Percentiles rank a stretch among this genome's conserved stretches.
Conservation (phyloP, 2,888 invertebrate genomes). For the Melinaea marsaeus region DNA sequence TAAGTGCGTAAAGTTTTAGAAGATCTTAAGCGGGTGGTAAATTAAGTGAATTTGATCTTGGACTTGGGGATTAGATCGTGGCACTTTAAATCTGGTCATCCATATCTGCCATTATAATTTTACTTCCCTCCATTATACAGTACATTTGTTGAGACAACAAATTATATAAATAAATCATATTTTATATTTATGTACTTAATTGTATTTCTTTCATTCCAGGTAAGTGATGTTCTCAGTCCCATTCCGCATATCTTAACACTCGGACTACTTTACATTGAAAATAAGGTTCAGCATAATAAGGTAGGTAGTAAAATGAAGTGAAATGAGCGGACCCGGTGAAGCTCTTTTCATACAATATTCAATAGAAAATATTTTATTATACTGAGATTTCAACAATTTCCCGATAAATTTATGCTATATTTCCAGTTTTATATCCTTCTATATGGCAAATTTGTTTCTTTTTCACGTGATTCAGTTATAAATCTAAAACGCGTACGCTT, state of each 20-base stretch:
- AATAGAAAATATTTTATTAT: slow-evolving; percentile 76
- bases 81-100: slow-evolving; percentile 57
- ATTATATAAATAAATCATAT: slow-evolving; percentile 7
- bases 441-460: slow-evolving; percentile 73
- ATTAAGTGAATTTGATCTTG: slow-evolving; percentile 70
- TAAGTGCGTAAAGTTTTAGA: slow-evolving; percentile 76
- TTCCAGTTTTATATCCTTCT: slow-evolving; percentile 70
- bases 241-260: slow-evolving; percentile 16
- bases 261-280: slow-evolving; percentile 30
- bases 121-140: slow-evolving; percentile 10
- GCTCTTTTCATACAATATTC: slow-evolving; percentile 75
- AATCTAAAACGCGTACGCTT: slow-evolving; percentile 70
- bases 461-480: slow-evolving; percentile 73
- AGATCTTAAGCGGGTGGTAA: slow-evolving; percentile 58
- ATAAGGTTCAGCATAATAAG: slow-evolving; percentile 63
- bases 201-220: slow-evolving; percentile 50
- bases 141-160: slow-evolving; percentile 6
- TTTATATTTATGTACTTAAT: slow-evolving; percentile 7
- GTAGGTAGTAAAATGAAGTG: slow-evolving; percentile 66
- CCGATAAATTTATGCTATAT: slow-evolving; percentile 72
- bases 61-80: slow-evolving; percentile 41
- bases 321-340: slow-evolving; percentile 71
- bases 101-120: slow-evolving; percentile 37
- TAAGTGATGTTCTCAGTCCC: slow-evolving; percentile 40
- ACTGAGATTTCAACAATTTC: slow-evolving; percentile 74